Percentiles rank a stretch among this genome's conserved stretches.
These are phyloP conservation scores for Epirrhoe alternata DNA, from an alignment of 2,888 invertebrate genomes.

Conservation along the genomic window DNA sequence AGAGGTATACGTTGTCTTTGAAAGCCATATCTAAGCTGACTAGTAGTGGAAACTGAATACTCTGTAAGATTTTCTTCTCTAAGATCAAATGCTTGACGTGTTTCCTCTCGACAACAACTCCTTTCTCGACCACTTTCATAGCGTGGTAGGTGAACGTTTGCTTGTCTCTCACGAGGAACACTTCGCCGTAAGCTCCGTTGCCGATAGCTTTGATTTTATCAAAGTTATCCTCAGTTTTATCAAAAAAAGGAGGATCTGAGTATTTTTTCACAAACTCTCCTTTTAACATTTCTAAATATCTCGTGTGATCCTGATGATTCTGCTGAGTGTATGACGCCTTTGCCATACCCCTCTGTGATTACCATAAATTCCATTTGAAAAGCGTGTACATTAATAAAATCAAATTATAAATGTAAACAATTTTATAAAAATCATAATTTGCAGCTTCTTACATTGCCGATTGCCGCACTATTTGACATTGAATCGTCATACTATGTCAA, in stretches of 20 bases:
- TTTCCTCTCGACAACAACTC: conserved; percentile 93
- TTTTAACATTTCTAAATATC: conserved; percentile 71
- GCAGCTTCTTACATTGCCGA: conserved; percentile 11
- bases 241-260: conserved; percentile 43
- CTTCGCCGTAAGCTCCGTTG: conserved; percentile 95
- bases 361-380: conserved; percentile 59
- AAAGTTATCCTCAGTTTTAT: conserved; percentile 84
- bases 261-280: conserved; percentile 63
- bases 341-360: conserved; percentile 60
- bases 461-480: conserved; percentile 23
- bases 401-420: conserved; percentile 51
- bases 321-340: conserved; percentile 61
- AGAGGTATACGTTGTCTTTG: conserved; percentile 94
- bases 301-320: conserved; percentile 64
- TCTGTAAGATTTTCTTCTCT: conserved; percentile 94
- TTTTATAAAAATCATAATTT: conserved; percentile 48
- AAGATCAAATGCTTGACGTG: conserved; percentile 94
- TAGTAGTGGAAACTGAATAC: conserved; percentile 93
- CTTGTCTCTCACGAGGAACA: conserved; percentile 90
- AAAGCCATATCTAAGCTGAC: conserved; percentile 91
- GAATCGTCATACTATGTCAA: not conserved
- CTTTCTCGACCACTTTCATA: conserved; percentile 95
- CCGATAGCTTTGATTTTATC: conserved; percentile 92
- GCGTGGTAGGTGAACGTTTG: conserved; percentile 88
- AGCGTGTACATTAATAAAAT: conserved; percentile 43